Conservation (phyloP, 2,113 vertebrate genomes). For the Gavialis gangeticus region DNA sequence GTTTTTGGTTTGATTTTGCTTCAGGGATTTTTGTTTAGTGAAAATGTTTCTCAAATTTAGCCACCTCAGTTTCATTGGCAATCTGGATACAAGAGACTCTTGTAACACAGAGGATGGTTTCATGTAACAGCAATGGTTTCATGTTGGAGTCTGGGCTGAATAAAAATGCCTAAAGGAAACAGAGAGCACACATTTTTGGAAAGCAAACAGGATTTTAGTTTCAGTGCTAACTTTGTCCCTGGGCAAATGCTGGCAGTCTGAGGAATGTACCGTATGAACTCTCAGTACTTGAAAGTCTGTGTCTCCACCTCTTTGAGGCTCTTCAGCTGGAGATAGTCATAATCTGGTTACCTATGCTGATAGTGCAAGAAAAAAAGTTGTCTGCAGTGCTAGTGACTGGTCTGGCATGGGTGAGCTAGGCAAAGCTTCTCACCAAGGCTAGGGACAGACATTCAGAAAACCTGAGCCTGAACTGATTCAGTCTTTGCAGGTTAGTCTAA, state of each 20-base stretch:
- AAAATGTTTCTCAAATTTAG: too few relatives aligned
- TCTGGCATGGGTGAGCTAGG: background rate
- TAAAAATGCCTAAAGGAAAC: background rate
- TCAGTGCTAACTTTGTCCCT: fast-evolving
- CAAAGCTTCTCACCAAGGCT: background rate
- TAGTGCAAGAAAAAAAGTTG: background rate
- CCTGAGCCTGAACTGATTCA: too few relatives aligned
- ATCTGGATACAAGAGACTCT: too few relatives aligned
- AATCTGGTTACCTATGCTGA: background rate
- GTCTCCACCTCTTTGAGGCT: background rate
- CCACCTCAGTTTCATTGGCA: too few relatives aligned
- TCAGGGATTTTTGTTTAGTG: too few relatives aligned
- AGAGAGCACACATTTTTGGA: background rate
- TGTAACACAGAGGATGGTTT: too few relatives aligned
- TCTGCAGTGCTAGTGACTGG: background rate
- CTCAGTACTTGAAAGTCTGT: background rate
- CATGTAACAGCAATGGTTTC: background rate
- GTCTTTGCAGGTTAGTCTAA: too few relatives aligned
- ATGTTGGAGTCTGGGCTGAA: fast-evolving
- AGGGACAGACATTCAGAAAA: too few relatives aligned
- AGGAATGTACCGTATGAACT: background rate
- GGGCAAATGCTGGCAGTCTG: fast-evolving
- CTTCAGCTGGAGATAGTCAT: background rate
- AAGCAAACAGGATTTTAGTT: fast-evolving
- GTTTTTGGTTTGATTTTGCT: too few relatives aligned